Evolutionary conservation across 2,888 invertebrate genomes (phyloP).

Genomic region (Stictocephala bisonia): DNA sequence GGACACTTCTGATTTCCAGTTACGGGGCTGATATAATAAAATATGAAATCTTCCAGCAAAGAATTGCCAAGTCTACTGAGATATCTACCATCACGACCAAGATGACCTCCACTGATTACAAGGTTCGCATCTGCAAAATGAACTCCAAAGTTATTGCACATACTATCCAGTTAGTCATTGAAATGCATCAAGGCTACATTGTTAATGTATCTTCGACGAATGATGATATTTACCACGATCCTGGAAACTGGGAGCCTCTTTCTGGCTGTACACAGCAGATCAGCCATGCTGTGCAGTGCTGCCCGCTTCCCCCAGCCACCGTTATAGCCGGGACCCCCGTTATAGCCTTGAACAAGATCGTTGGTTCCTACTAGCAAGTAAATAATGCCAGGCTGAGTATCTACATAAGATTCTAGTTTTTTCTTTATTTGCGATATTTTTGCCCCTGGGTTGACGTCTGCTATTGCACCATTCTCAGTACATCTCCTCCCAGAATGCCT

Average conservation of each 20-base stretch:
- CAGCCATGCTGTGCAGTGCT: background rate
- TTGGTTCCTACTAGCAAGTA: background rate
- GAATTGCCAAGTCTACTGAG: background rate
- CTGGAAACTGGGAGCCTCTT: no score
- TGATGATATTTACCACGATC: no score
- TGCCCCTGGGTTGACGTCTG: background rate
- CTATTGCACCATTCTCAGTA: background rate
- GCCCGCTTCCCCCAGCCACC: constrained; percentile 3
- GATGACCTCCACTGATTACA: background rate
- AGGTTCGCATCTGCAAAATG: background rate
- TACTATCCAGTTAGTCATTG: background rate
- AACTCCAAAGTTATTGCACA: constrained; percentile 14
- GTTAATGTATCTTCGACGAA: background rate
- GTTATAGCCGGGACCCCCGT: background rate
- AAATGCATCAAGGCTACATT: background rate
- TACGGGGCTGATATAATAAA: no score
- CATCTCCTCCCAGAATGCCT: background rate
- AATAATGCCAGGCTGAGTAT: background rate
- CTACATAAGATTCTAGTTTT: background rate
- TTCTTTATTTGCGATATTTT: background rate
- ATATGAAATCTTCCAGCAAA: no score
- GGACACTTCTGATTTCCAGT: no score
- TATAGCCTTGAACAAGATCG: background rate
- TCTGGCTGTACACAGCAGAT: no score
- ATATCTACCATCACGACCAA: background rate